These are phyloP conservation scores for Dendrolimus punctatus DNA, from an alignment of 1,140 invertebrate species.

Conservation along the genomic window DNA sequence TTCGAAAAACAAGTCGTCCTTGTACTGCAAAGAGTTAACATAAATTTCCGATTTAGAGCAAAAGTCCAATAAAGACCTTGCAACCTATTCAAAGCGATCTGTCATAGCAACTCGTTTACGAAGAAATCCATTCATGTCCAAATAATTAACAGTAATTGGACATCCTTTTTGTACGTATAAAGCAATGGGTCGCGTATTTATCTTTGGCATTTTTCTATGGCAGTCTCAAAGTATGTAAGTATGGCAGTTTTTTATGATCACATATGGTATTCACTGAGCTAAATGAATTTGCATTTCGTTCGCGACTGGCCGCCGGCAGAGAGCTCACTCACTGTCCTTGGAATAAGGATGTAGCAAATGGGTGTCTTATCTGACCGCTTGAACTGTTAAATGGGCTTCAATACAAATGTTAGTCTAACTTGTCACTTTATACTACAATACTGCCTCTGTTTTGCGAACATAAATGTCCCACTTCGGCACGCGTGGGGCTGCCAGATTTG, in stretches of 20 bases:
- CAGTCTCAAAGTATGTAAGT: slow-evolving; percentile 17
- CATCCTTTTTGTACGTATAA: slow-evolving; percentile 14
- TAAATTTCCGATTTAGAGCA: no score
- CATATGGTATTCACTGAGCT: slow-evolving; percentile 56
- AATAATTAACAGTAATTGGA: slow-evolving; percentile 24
- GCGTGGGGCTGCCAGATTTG: no score
- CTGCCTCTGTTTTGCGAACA: neutral
- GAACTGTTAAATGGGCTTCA: slow-evolving; percentile 14
- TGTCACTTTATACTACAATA: slow-evolving; percentile 9
- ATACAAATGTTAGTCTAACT: slow-evolving; percentile 8
- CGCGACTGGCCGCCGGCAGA: slow-evolving; percentile 34
- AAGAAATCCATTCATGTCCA: slow-evolving; percentile 13
- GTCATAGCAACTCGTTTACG: slow-evolving; percentile 16
- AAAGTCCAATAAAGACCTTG: slow-evolving; percentile 2
- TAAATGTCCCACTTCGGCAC: no score
- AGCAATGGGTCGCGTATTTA: slow-evolving; percentile 15
- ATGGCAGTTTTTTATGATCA: slow-evolving; percentile 30
- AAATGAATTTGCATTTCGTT: slow-evolving; percentile 56
- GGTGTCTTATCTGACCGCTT: slow-evolving; percentile 37
- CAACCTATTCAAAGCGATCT: slow-evolving; percentile 8
- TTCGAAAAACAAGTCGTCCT: no score
- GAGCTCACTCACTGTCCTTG: slow-evolving; percentile 42
- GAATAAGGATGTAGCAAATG: slow-evolving; percentile 58
- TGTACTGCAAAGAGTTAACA: no score
- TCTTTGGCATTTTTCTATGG: slow-evolving; percentile 29